phyloP scores from a whole-genome alignment of 2,113 vertebrate species.

The Poeciliopsis turrubarensis region DNA sequence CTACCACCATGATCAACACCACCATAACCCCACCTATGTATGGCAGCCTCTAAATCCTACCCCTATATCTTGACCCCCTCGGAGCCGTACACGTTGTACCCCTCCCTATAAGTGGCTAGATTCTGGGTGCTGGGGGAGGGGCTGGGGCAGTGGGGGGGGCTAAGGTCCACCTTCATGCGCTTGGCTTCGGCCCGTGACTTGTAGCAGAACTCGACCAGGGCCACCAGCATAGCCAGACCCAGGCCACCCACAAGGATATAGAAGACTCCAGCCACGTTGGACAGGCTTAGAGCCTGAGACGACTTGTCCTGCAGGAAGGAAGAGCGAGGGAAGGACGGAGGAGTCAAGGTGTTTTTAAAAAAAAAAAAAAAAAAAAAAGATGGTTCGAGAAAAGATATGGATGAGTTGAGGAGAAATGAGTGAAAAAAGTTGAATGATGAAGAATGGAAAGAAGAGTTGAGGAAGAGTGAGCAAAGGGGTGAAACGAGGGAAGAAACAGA shows the following conservation, averaged over 20 bases:
- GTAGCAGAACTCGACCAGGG: slow-evolving; percentile 99
- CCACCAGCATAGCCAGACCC: slow-evolving; percentile 99
- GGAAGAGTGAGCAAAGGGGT: not conserved
- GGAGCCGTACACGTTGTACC: slow-evolving; percentile 99
- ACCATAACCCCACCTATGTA: slow-evolving; percentile 89
- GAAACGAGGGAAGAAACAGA: slow-evolving; percentile 43
- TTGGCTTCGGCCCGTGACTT: slow-evolving; percentile 99
- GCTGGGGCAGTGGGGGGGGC: slow-evolving; percentile 89
- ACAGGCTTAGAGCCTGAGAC: slow-evolving; percentile 97
- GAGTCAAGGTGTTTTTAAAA: slow-evolving; percentile 1
- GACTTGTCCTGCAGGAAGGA: slow-evolving; percentile 93
- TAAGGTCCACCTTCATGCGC: slow-evolving; percentile 99
- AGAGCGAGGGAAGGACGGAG: not conserved
- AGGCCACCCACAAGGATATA: slow-evolving; percentile 99
- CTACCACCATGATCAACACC: slow-evolving; percentile 74
- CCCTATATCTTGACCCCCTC: slow-evolving; percentile 99
- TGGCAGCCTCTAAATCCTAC: slow-evolving; percentile 97
- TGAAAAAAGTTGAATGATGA: not conserved
- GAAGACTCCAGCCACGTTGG: slow-evolving; percentile 99
- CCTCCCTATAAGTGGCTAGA: slow-evolving; percentile 99
- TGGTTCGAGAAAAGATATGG: not conserved
- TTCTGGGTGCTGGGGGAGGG: slow-evolving; percentile 99
- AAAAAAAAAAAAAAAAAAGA: not conserved
- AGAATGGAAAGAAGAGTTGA: not conserved
- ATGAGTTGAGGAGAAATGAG: not conserved